Conservation (phyloP, 1,140 invertebrate species). For the Drosophila mauritiana region DNA sequence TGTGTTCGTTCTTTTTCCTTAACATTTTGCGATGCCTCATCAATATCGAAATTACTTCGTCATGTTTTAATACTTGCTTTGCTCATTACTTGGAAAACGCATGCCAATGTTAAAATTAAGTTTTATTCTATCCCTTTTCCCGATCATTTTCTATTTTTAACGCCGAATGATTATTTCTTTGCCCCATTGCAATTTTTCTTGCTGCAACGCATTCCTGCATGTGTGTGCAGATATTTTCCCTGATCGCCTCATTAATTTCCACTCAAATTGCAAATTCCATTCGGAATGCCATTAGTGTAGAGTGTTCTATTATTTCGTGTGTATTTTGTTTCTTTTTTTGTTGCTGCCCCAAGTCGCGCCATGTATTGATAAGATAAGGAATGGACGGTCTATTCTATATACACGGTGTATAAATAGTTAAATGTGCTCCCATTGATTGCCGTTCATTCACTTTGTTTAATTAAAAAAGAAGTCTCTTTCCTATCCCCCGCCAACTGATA, state of each 20-base stretch:
- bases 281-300: constrained; percentile 33
- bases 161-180: constrained; percentile 8
- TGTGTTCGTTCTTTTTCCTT: not conserved
- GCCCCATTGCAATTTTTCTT: constrained; percentile 19
- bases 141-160: constrained; percentile 35
- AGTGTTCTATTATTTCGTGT: constrained; percentile 11
- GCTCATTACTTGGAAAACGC: constrained; percentile 9
- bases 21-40: constrained; percentile 17
- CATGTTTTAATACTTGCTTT: constrained; percentile 9
- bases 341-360: constrained; percentile 18
- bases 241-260: constrained; percentile 26
- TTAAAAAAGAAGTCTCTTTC: constrained; percentile 47
- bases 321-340: constrained; percentile 10
- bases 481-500: constrained; percentile 12
- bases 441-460: constrained; percentile 69
- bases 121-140: constrained; percentile 13
- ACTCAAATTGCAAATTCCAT: constrained; percentile 44
- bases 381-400: constrained; percentile 6
- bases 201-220: constrained; percentile 18
- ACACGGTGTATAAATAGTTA: constrained; percentile 8
- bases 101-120: constrained; percentile 1
- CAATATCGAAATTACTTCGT: constrained; percentile 13
- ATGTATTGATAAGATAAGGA: constrained; percentile 35
- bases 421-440: constrained; percentile 46
- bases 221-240: constrained; percentile 16